Evolutionary conservation across 1,140 invertebrate species (phyloP).

Genomic region (Aleiodes sp.): DNA sequence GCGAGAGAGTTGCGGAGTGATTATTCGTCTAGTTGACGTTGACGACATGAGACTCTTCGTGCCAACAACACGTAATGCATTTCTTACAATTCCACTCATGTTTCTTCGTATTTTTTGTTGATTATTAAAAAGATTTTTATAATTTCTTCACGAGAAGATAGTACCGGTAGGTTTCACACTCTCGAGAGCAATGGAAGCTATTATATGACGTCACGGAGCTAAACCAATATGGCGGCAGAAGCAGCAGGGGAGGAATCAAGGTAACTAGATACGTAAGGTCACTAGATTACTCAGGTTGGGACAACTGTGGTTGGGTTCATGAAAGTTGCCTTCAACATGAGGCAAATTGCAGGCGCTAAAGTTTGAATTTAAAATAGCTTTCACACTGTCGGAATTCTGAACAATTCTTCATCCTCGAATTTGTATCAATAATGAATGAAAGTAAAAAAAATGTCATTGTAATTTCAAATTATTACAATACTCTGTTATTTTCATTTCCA

Average conservation of each 20-base stretch:
- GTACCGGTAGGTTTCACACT: slow-evolving; percentile 5
- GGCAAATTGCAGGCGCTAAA: too few species aligned
- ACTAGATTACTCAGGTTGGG: too few species aligned
- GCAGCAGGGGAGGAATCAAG: not conserved
- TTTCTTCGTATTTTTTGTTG: slow-evolving; percentile 45
- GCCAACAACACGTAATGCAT: slow-evolving; percentile 65
- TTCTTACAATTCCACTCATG: slow-evolving; percentile 77
- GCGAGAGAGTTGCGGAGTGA: slow-evolving; percentile 71
- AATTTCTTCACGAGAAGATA: not conserved
- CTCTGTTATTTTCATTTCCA: too few species aligned
- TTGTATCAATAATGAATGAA: too few species aligned
- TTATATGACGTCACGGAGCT: not conserved
- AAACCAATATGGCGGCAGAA: slow-evolving; percentile 1
- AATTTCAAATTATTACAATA: too few species aligned
- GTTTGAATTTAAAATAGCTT: too few species aligned
- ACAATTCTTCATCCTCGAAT: too few species aligned
- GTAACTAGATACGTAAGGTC: too few species aligned
- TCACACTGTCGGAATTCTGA: too few species aligned
- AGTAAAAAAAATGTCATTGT: too few species aligned
- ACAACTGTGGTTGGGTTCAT: too few species aligned
- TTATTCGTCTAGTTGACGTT: slow-evolving; percentile 59
- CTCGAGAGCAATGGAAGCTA: not conserved
- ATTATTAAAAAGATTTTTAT: not conserved
- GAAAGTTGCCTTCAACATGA: too few species aligned
- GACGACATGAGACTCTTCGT: slow-evolving; percentile 64